Percentiles rank a stretch among this genome's conserved stretches.
These are phyloP conservation scores for Hycleus cichorii DNA, from an alignment of 1,140 invertebrate genomes.

Conservation along the genomic window DNA sequence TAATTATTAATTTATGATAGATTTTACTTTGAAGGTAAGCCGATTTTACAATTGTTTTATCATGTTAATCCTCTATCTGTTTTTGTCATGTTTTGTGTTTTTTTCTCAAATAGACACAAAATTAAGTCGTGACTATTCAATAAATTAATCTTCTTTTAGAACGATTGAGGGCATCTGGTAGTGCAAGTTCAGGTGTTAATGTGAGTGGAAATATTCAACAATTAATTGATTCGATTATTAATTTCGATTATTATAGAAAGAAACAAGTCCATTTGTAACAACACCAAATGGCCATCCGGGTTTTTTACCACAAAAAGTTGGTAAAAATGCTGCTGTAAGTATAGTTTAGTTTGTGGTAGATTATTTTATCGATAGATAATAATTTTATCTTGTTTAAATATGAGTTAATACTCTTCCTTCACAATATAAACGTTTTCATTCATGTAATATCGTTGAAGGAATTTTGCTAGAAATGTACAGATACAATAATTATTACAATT, in stretches of 20 bases:
- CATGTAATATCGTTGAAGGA: background rate
- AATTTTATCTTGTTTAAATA: conserved; percentile 7
- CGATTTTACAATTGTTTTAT: too few species aligned
- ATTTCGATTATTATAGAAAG: conserved; percentile 48
- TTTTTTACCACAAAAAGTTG: conserved; percentile 90
- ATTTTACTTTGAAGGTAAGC: too few species aligned
- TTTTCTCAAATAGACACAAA: too few species aligned
- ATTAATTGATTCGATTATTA: background rate
- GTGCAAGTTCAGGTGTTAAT: conserved; percentile 43
- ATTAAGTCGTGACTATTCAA: too few species aligned
- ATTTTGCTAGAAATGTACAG: background rate
- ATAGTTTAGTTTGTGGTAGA: conserved; percentile 21
- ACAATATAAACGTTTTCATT: too few species aligned
- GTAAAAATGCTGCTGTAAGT: conserved; percentile 67
- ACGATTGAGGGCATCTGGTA: conserved; percentile 50
- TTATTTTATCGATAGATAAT: conserved; percentile 10
- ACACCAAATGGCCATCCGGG: conserved; percentile 86
- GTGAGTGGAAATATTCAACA: conserved; percentile 38
- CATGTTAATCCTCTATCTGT: too few species aligned
- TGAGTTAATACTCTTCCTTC: background rate
- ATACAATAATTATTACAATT: background rate
- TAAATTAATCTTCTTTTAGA: conserved; percentile 43
- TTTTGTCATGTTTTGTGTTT: too few species aligned
- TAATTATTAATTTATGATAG: too few species aligned
- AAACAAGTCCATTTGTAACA: conserved; percentile 76